A percentile compares a stretch with the other conserved stretches of the same genome.
Evolutionary conservation across 35 echinoderm and acorn worm species (phyloP).

Genomic region (Amphiura filiformis): DNA sequence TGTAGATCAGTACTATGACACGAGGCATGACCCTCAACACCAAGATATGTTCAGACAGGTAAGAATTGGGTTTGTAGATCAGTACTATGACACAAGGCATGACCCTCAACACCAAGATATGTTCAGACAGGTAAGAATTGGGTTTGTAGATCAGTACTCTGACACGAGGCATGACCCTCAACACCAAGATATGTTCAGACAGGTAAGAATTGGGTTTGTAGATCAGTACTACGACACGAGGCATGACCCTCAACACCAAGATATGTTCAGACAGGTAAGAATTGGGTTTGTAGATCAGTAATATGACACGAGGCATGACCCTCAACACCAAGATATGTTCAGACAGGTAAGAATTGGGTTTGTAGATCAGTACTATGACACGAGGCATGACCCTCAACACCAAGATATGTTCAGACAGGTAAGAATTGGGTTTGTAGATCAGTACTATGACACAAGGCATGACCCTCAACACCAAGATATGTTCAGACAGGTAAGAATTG

Average conservation of each 20-base stretch:
- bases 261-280: conserved; percentile 96
- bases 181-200: conserved; percentile 90
- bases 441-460: no score
- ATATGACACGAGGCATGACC: no score
- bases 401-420: no score
- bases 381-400: no score
- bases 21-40: conserved; percentile 76
- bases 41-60: conserved; percentile 96
- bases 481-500: no score
- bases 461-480: no score
- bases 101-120: conserved; percentile 81
- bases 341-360: no score
- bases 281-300: no score
- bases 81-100: conserved; percentile 93
- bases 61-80: conserved; percentile 89
- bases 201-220: conserved; percentile 93
- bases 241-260: conserved; percentile 70
- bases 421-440: no score
- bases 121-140: conserved; percentile 90
- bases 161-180: conserved; percentile 78
- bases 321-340: no score
- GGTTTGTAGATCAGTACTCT: conserved; percentile 96
- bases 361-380: no score
- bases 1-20: conserved; percentile 96
- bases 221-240: conserved; percentile 96